phyloP scores from a whole-genome alignment of 2,888 invertebrate genomes.

The Lasioglossum marginatum region DNA sequence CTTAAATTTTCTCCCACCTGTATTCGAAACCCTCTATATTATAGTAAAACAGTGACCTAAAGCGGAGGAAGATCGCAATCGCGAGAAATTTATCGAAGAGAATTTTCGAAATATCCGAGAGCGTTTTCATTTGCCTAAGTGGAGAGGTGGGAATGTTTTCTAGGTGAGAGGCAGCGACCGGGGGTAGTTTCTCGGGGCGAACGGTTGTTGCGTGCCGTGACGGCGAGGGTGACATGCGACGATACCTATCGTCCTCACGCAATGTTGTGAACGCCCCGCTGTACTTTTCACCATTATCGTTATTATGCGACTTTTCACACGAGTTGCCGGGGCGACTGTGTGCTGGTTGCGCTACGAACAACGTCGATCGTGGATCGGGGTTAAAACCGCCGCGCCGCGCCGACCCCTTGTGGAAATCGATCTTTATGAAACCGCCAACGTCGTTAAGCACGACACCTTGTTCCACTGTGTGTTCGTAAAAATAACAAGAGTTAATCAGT shows the following conservation, averaged over 20 bases:
- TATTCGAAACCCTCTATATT: too few species aligned
- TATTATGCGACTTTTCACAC: conserved; percentile 68
- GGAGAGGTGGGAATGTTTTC: conserved; percentile 24
- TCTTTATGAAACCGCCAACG: conserved; percentile 42
- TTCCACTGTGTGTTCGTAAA: conserved; percentile 12
- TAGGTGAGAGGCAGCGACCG: conserved; percentile 7
- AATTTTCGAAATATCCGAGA: background rate
- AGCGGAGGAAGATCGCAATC: background rate
- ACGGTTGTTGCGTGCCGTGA: conserved; percentile 50
- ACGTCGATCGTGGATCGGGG: conserved; percentile 43
- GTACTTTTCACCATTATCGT: conserved; percentile 69
- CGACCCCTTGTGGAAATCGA: conserved; percentile 50
- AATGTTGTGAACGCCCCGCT: conserved; percentile 52
- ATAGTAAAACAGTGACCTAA: background rate
- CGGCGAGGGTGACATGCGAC: conserved; percentile 28
- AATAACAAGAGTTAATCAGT: background rate
- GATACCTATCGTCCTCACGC: conserved; percentile 65
- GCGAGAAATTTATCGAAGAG: too few species aligned
- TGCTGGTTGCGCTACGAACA: conserved; percentile 20
- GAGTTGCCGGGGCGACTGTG: conserved; percentile 49
- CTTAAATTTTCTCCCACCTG: too few species aligned
- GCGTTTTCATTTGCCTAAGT: background rate
- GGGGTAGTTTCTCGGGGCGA: conserved; percentile 20
- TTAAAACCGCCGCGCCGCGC: conserved; percentile 30
- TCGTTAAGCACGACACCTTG: conserved; percentile 22